Conservation (phyloP, 2,888 invertebrate species). For the Chrysotoxum bicinctum region DNA sequence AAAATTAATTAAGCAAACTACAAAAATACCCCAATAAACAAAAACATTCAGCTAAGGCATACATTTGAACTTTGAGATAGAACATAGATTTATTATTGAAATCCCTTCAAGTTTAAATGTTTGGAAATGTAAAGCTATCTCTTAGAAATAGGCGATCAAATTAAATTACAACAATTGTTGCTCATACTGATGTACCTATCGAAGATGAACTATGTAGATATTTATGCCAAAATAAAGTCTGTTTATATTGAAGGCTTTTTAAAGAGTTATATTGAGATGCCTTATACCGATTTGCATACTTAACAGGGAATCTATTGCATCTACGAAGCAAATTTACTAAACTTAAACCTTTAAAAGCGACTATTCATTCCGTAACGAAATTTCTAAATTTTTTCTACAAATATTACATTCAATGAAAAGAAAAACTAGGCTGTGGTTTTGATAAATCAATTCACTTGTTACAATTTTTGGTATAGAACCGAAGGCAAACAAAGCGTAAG, state of each 20-base stretch:
- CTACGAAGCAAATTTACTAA: background rate
- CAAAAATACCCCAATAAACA: background rate
- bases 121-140: background rate
- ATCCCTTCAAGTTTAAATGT: background rate
- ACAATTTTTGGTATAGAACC: background rate
- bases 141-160: background rate
- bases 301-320: background rate
- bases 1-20: background rate
- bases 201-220: no score
- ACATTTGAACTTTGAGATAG: background rate
- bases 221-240: no score
- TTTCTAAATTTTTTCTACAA: background rate
- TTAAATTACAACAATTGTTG: background rate
- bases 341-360: background rate
- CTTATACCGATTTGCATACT: background rate
- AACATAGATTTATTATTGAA: background rate
- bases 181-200: no score
- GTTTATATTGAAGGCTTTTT: background rate
- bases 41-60: background rate
- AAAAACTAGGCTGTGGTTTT: background rate
- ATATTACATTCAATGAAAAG: background rate
- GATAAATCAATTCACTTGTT: conserved; percentile 30
- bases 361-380: background rate
- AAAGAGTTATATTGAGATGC: background rate
- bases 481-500: background rate